These are phyloP conservation scores for Oncorhynchus mykiss DNA, from an alignment of 2,113 vertebrate species.

Conservation along the genomic window DNA sequence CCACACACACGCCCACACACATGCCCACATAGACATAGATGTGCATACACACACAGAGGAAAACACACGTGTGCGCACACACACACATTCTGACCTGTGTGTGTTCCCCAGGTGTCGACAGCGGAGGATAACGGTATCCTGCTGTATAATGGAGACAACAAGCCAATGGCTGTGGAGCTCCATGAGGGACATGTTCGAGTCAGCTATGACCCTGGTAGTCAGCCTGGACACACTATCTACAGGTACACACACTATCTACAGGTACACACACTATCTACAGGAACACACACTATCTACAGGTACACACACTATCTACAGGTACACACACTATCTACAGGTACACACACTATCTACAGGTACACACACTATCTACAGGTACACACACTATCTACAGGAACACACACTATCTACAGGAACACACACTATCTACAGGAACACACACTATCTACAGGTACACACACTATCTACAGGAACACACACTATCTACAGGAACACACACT, in stretches of 20 bases:
- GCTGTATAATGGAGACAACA: slow-evolving; percentile 90
- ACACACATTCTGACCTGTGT: not conserved
- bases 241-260: slow-evolving; percentile 72
- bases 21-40: not conserved
- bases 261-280: not conserved
- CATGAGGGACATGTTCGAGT: slow-evolving; percentile 93
- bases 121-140: slow-evolving; percentile 94
- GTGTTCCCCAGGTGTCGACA: slow-evolving; percentile 84
- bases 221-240: slow-evolving; percentile 91
- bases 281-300: not conserved
- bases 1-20: too few species aligned
- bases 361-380: not conserved
- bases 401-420: not conserved
- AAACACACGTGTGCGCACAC: not conserved
- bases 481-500: too few species aligned
- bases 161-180: slow-evolving; percentile 94
- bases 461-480: too few species aligned
- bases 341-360: not conserved
- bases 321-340: not conserved
- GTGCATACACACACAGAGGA: not conserved
- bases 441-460: too few species aligned
- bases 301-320: not conserved
- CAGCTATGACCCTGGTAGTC: slow-evolving; percentile 91
- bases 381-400: not conserved
- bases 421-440: not conserved